phyloP scores from a whole-genome alignment of 2,113 vertebrate genomes.

The Chrysemys picta region DNA sequence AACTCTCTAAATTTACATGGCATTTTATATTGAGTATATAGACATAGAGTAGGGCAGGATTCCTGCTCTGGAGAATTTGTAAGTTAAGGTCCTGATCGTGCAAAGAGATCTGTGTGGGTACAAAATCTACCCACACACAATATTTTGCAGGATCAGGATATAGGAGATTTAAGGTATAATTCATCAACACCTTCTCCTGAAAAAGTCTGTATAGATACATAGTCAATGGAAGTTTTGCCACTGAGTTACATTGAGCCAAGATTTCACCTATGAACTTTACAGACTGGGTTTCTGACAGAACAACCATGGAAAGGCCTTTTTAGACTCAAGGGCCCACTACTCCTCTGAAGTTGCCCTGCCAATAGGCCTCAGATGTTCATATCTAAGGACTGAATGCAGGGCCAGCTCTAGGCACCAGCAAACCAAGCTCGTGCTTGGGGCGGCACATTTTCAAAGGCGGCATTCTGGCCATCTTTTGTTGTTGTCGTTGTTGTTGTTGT shows the following conservation, averaged over 20 bases:
- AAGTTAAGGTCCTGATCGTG: not conserved
- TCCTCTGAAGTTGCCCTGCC: not conserved
- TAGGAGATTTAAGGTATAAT: not conserved
- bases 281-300: not conserved
- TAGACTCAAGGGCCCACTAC: not conserved
- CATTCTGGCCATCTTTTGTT: too few relatives aligned
- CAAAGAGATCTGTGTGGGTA: not conserved
- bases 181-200: not conserved
- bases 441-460: too few relatives aligned
- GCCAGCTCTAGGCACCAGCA: too few relatives aligned
- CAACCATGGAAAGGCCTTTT: not conserved
- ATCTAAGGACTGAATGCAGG: not conserved
- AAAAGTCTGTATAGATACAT: not conserved
- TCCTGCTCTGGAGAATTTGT: not conserved
- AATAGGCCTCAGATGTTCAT: not conserved
- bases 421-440: too few relatives aligned
- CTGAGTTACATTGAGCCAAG: not conserved
- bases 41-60: not conserved
- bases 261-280: not conserved
- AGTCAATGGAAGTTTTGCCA: not conserved
- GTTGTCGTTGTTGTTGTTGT: too few relatives aligned
- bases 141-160: not conserved
- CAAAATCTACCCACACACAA: not conserved
- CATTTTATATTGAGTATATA: not conserved
- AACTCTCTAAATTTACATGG: not conserved